Evolutionary conservation across 2,797 vertebrate genomes (phyloP), one percentile per base, ranked within the genome.

Genomic region (Acipenser oxyrinchus): DNA sequence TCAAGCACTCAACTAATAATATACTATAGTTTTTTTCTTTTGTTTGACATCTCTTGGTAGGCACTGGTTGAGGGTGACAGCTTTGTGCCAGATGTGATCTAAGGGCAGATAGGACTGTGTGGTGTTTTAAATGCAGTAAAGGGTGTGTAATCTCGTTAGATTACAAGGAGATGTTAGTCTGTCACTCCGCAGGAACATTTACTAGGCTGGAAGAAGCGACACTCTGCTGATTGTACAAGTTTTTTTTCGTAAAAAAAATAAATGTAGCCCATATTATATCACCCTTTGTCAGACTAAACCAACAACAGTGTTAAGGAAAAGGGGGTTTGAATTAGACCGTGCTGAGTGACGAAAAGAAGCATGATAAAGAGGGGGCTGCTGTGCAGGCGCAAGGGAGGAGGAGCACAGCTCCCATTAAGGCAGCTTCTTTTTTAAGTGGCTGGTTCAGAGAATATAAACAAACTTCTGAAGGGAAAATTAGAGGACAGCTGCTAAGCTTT

Each of bases 221-320:
- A 83, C 78, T 85, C 77, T 81, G 75, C 79, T 81, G 78, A 76
- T 72, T 79, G 80, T 76, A 83, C 81, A 6, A 6, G 11, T 57
- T n/a, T 57, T 58, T 58, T 84, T 84, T 86, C 82, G 2, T 37
- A 37, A 37, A 37, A 37, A 37, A 37, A 37, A 37, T 37, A 37
- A 37, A 37, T 77, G 74, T 78, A 80, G 75, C 83, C 82, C 76
- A 78, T 83, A 83, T 84, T 58, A 81, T 83, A 85, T 85, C 83
- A 83, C 81, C 74, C 76, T 78, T 80, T 78, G 82, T 79, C 78
- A 82, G 82, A 81, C 73, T 55, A 37, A 6, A 61, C 48, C 72
- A 79, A 77, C 75, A 72, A 1, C 8, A 6, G 12, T 74, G 76
- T 81, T 81, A 57, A 68, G 62, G 4, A 37, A 75, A 77, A 76